phyloP scores from a whole-genome alignment of 1,140 invertebrate species.

The Streblospio benedicti region DNA sequence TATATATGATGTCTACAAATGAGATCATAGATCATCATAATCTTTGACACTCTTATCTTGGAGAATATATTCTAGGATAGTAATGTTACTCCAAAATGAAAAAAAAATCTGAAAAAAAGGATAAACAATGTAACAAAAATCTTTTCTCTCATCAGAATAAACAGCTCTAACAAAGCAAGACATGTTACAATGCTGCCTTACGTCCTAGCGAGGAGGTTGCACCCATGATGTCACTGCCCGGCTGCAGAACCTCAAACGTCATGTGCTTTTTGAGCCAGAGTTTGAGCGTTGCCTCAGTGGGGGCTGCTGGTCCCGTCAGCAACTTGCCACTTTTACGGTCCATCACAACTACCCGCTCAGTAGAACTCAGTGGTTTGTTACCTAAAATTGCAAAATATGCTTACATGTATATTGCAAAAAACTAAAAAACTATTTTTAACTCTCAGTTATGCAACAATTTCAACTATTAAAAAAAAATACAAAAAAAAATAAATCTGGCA shows the following conservation, averaged over 20 bases:
- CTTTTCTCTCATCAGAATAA: no score
- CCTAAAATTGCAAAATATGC: background rate
- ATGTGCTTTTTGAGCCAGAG: constrained; percentile 78
- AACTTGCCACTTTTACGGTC: constrained; percentile 68
- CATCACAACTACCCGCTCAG: constrained; percentile 59
- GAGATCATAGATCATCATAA: no score
- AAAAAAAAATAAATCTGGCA: background rate
- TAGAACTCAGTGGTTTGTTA: background rate
- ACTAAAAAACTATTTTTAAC: background rate
- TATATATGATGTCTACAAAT: no score
- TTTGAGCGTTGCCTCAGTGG: constrained; percentile 65
- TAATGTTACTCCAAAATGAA: no score
- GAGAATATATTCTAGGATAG: no score
- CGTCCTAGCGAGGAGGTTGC: constrained; percentile 12
- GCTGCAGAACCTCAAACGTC: constrained; percentile 68
- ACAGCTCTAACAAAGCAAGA: no score
- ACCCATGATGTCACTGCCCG: constrained; percentile 41
- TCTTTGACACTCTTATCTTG: no score
- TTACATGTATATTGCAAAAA: background rate
- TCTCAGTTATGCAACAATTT: background rate
- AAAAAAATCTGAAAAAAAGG: no score
- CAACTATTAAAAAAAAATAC: background rate
- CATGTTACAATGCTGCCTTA: constrained; percentile 18
- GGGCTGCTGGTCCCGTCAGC: constrained; percentile 64
- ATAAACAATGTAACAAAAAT: no score